Evolutionary conservation across 2,113 vertebrate species (phyloP).

Genomic region (Sorex fumeus): DNA sequence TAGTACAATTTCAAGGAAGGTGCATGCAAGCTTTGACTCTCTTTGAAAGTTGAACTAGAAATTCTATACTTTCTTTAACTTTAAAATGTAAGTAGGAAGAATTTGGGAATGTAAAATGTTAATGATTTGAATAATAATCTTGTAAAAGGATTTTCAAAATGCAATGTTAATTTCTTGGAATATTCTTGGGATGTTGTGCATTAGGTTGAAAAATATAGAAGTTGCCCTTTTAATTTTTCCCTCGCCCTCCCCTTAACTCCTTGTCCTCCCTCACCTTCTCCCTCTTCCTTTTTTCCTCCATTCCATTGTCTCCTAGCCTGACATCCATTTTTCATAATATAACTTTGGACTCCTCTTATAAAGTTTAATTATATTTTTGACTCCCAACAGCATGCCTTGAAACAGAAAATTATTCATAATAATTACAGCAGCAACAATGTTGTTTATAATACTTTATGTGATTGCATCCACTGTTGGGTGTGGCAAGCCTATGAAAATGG

Average conservation of each 20-base stretch:
- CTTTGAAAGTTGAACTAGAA: constrained; percentile 43
- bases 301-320: not conserved
- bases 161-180: not conserved
- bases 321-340: not conserved
- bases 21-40: not conserved
- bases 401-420: not conserved
- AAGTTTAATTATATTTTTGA: not conserved
- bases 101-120: constrained; percentile 2
- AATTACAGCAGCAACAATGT: not conserved
- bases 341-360: not conserved
- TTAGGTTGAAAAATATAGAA: constrained; percentile 19
- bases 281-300: not conserved
- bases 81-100: not conserved
- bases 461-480: not conserved
- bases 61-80: not conserved
- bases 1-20: constrained; percentile 58
- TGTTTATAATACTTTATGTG: constrained; percentile 1
- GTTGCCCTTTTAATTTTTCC: not conserved
- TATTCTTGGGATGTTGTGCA: not conserved
- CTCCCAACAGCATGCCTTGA: not conserved
- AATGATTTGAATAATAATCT: constrained; percentile 18
- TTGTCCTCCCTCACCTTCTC: not conserved
- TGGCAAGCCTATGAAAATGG: not conserved
- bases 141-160: constrained; percentile 61
- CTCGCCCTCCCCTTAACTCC: not conserved